These are phyloP conservation scores for Bombus fervidus DNA, from an alignment of 1,140 invertebrate genomes.

Conservation along the genomic window DNA sequence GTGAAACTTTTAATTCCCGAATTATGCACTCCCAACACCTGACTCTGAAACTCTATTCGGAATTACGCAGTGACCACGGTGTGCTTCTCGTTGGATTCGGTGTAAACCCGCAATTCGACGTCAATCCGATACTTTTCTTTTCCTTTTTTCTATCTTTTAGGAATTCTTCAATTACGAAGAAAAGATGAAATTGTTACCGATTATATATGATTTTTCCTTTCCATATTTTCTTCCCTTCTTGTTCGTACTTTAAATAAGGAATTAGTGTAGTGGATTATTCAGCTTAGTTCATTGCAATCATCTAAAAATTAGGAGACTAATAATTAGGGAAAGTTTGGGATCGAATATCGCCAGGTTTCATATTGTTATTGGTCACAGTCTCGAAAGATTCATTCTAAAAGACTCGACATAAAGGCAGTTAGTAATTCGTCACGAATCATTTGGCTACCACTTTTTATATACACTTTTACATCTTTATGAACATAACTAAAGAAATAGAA, in stretches of 20 bases:
- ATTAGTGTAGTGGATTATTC: too few relatives aligned
- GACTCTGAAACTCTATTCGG: conserved; percentile 21
- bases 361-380: not conserved
- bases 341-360: not conserved
- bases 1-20: conserved; percentile 57
- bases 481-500: too few relatives aligned
- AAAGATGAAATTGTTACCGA: too few relatives aligned
- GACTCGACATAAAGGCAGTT: too few relatives aligned
- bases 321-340: not conserved
- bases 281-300: not conserved
- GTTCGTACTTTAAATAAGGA: not conserved
- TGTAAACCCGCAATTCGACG: not conserved
- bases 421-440: too few relatives aligned
- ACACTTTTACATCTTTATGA: too few relatives aligned
- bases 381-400: not conserved
- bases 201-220: too few relatives aligned
- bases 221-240: too few relatives aligned
- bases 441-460: too few relatives aligned
- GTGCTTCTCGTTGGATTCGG: not conserved
- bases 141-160: too few relatives aligned
- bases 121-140: not conserved
- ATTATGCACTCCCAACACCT: conserved; percentile 41
- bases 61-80: not conserved
- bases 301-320: not conserved
- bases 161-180: too few relatives aligned